phyloP scores from a whole-genome alignment of 1,140 invertebrate species.

The Caenorhabditis tropicalis region DNA sequence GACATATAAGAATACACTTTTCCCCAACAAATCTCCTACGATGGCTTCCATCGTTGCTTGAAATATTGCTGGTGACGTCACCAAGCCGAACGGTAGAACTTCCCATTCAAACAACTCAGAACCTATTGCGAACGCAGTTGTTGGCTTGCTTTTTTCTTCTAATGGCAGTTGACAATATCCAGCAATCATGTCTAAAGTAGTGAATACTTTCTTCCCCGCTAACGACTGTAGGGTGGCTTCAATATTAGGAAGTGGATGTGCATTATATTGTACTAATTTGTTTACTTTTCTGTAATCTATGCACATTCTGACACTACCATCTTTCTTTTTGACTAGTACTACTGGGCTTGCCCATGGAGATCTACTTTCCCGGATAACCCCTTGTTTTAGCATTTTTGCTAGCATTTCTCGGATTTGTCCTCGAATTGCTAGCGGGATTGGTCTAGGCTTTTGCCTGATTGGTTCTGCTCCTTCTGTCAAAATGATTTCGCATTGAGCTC shows the following conservation, averaged over 20 bases:
- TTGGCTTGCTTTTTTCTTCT: neutral
- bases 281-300: constrained; percentile 75
- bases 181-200: constrained; percentile 73
- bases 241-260: constrained; percentile 75
- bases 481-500: neutral
- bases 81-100: constrained; percentile 54
- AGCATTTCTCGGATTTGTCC: neutral
- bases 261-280: constrained; percentile 72
- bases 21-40: neutral
- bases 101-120: constrained; percentile 51
- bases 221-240: constrained; percentile 73
- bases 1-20: constrained; percentile 9
- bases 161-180: constrained; percentile 45
- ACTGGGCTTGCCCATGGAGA: constrained; percentile 74
- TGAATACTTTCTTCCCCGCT: constrained; percentile 72
- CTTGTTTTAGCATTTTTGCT: neutral
- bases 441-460: constrained; percentile 28
- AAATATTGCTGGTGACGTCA: constrained; percentile 43
- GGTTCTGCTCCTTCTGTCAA: neutral
- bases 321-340: constrained; percentile 75
- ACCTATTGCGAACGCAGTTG: constrained; percentile 52
- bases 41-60: constrained; percentile 54
- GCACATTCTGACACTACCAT: constrained; percentile 73
- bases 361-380: constrained; percentile 32
- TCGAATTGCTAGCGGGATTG: constrained; percentile 1